Percentiles rank a stretch among this genome's conserved stretches.
These are phyloP conservation scores for Drosophila tanythrix DNA, from an alignment of 2,888 invertebrate species.

Conservation along the genomic window DNA sequence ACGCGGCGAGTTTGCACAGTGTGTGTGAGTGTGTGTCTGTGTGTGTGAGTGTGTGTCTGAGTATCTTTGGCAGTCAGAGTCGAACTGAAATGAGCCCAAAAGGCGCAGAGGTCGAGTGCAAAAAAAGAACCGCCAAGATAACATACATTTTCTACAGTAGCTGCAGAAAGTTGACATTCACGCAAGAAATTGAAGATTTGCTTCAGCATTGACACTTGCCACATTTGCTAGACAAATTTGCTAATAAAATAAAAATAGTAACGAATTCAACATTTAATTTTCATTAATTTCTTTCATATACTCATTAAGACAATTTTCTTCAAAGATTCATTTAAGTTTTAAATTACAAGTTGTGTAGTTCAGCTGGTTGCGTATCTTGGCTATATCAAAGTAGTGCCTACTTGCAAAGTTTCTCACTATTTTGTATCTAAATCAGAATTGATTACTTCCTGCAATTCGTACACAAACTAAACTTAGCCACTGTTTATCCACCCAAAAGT, in stretches of 20 bases:
- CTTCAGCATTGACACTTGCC: background rate
- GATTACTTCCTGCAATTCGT: background rate
- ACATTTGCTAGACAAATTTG: background rate
- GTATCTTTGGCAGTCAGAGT: conserved; percentile 26
- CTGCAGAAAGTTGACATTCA: background rate
- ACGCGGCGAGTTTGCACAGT: conserved; percentile 24
- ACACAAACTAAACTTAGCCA: background rate
- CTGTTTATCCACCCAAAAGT: conserved; percentile 17
- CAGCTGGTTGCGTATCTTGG: background rate
- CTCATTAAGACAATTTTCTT: background rate
- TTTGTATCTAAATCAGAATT: background rate
- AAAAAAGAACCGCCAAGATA: conserved; percentile 15
- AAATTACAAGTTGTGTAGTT: no score
- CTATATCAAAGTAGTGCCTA: background rate
- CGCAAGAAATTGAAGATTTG: background rate
- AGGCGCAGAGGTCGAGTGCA: conserved; percentile 35
- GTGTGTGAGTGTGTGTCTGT: conserved; percentile 10
- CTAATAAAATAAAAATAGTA: background rate
- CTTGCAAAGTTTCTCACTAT: background rate
- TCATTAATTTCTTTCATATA: background rate
- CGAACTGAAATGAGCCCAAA: conserved; percentile 31
- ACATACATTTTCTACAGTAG: conserved; percentile 33
- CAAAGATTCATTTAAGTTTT: background rate
- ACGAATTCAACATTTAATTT: background rate
- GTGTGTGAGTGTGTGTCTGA: conserved; percentile 10